Percentiles rank a stretch among this genome's conserved stretches.
phyloP scores from a whole-genome alignment of 2,797 vertebrate genomes.

The Scyliorhinus canicula region DNA sequence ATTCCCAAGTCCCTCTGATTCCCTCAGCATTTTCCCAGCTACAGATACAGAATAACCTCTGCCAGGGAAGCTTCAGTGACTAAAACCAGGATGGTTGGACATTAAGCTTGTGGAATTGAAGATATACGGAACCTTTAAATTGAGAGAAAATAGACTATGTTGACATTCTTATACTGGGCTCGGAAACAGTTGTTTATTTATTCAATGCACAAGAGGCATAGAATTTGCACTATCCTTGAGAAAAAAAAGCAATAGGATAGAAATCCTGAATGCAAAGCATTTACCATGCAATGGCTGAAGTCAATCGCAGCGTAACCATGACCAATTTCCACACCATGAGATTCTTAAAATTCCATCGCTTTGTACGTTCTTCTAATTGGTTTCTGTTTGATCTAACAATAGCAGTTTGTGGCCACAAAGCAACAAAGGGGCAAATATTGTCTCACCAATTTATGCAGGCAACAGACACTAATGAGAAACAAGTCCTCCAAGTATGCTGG shows the following conservation, averaged over 20 bases:
- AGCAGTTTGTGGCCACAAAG: slow-evolving; percentile 19
- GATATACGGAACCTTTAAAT: not conserved
- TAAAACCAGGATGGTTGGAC: not conserved
- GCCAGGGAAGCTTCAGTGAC: not conserved
- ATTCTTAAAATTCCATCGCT: slow-evolving; percentile 41
- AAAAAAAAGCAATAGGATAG: not conserved
- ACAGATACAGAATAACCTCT: not conserved
- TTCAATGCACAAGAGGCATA: not conserved
- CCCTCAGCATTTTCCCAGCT: too few relatives aligned
- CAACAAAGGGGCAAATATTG: slow-evolving; percentile 23
- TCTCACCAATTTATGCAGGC: slow-evolving; percentile 19
- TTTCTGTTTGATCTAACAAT: slow-evolving; percentile 42
- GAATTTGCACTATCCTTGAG: not conserved
- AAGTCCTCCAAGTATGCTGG: slow-evolving; percentile 6
- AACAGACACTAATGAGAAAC: slow-evolving; percentile 30
- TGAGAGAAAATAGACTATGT: not conserved
- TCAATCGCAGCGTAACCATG: slow-evolving; percentile 18
- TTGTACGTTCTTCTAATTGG: slow-evolving; percentile 39
- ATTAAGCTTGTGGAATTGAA: not conserved
- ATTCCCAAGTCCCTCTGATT: too few relatives aligned
- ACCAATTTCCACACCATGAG: slow-evolving; percentile 38
- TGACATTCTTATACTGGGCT: not conserved
- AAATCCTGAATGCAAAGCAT: slow-evolving; percentile 11
- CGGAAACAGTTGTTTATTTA: slow-evolving; percentile 5
- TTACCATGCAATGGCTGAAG: slow-evolving; percentile 4